Evolutionary conservation across 2,888 invertebrate species (phyloP).

Genomic region (Xylota segnis): DNA sequence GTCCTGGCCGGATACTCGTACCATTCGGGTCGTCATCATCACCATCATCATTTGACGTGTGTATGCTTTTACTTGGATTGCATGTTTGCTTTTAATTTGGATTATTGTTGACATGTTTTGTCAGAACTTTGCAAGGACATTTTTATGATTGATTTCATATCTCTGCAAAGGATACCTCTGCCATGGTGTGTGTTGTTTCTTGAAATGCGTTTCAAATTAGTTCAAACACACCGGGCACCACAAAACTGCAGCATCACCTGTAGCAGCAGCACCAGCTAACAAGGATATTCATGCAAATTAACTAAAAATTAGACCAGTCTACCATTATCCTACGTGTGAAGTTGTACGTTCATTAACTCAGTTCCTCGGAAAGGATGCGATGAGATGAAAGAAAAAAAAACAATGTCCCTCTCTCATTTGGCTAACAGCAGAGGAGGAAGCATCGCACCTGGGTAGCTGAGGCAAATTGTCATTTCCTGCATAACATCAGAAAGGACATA

Average conservation of each 20-base stretch:
- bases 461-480: not conserved
- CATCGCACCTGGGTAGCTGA: not conserved
- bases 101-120: conserved; percentile 66
- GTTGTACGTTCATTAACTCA: not conserved
- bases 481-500: not conserved
- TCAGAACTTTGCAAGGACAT: conserved; percentile 31
- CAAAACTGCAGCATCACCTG: not conserved
- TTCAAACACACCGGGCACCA: not conserved
- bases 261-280: not conserved
- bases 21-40: conserved; percentile 65
- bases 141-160: conserved; percentile 70
- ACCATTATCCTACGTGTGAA: not conserved
- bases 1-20: conserved; percentile 28
- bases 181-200: not conserved
- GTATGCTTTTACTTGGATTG: conserved; percentile 61
- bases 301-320: not conserved
- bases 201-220: not conserved
- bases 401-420: not conserved
- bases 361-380: not conserved
- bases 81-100: conserved; percentile 73
- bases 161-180: not conserved
- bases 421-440: not conserved
- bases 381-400: too few species aligned
- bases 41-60: conserved; percentile 45
- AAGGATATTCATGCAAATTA: not conserved